Evolutionary conservation across 2,888 invertebrate species (phyloP).

Genomic region (Homarus gammarus): DNA sequence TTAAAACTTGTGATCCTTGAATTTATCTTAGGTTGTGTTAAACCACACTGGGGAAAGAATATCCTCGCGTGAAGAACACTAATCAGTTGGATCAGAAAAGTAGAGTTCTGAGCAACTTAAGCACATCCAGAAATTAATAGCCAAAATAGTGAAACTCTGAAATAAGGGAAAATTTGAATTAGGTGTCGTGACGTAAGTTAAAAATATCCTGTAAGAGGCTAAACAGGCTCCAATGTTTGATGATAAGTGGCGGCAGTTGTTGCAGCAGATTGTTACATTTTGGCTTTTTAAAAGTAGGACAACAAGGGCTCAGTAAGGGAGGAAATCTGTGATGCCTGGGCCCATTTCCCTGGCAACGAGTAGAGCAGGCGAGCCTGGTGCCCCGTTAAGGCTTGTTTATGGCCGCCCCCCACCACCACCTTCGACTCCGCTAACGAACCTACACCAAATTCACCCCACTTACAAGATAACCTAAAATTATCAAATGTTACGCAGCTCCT

Average conservation of each 20-base stretch:
- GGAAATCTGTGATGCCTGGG: not conserved
- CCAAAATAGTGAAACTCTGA: too few species aligned
- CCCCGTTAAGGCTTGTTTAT: not conserved
- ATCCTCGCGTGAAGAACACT: too few species aligned
- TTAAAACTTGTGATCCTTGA: too few species aligned
- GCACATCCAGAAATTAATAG: too few species aligned
- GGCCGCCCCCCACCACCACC: not conserved
- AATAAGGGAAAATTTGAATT: too few species aligned
- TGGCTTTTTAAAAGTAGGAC: not conserved
- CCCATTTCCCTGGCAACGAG: not conserved
- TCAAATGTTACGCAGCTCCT: not conserved
- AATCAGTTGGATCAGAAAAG: too few species aligned
- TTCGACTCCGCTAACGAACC: slow-evolving; percentile 4
- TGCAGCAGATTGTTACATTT: not conserved
- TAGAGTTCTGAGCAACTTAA: too few species aligned
- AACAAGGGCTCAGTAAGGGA: not conserved
- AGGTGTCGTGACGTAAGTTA: too few species aligned
- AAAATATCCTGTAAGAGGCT: too few species aligned
- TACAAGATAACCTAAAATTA: not conserved
- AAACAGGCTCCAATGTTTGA: too few species aligned
- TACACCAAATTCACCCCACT: not conserved
- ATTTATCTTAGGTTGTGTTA: too few species aligned
- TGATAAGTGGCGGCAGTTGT: not conserved
- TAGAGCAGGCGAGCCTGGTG: not conserved
- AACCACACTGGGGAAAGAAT: too few species aligned